Evolutionary conservation across 2,888 invertebrate species (phyloP).

Genomic region (Ophion ventricosus): DNA sequence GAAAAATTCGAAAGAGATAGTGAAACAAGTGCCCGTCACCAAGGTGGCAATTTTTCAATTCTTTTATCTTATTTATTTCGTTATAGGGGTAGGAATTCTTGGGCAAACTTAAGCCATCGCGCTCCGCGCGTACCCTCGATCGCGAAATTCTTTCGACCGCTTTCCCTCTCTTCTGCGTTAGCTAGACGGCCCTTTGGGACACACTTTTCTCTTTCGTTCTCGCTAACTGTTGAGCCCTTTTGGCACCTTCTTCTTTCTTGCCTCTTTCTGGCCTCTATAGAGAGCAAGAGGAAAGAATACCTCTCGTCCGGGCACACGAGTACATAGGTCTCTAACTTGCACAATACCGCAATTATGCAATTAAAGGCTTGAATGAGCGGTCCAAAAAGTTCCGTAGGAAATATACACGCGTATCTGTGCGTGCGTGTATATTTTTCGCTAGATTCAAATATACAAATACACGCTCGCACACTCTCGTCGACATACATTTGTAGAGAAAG

Average conservation of each 20-base stretch:
- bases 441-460: neutral
- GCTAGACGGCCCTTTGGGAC: slow-evolving; percentile 19
- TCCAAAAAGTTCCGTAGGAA: slow-evolving; percentile 55
- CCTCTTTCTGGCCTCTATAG: slow-evolving; percentile 10
- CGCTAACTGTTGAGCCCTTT: slow-evolving; percentile 53
- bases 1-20: neutral
- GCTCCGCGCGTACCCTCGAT: slow-evolving; percentile 15
- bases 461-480: neutral
- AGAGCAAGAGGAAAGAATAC: slow-evolving; percentile 46
- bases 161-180: neutral
- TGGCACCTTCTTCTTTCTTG: slow-evolving; percentile 52
- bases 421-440: neutral
- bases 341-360: slow-evolving; percentile 80
- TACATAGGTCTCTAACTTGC: slow-evolving; percentile 60
- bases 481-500: neutral
- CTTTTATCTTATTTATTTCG: neutral
- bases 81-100: slow-evolving; percentile 19
- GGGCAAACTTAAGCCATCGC: slow-evolving; percentile 25
- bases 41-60: neutral
- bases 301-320: slow-evolving; percentile 45
- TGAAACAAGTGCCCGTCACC: neutral
- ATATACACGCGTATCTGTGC: neutral
- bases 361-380: slow-evolving; percentile 75
- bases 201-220: slow-evolving; percentile 38
- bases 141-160: slow-evolving; percentile 42